Evolutionary conservation across 2,797 vertebrate genomes (phyloP), one percentile per base, ranked within the genome.

Genomic region (Falco rusticolus): DNA sequence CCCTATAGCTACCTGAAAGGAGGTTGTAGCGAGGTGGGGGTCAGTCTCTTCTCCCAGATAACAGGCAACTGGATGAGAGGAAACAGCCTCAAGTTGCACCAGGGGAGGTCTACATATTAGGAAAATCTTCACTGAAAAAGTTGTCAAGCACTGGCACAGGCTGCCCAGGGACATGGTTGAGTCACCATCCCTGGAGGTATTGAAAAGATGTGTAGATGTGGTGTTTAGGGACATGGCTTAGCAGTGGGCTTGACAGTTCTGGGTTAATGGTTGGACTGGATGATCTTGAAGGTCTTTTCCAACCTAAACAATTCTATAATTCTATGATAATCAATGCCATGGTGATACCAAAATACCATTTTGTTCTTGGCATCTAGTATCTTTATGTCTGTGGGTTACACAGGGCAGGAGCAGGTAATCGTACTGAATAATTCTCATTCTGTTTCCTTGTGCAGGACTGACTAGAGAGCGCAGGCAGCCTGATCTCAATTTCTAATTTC

Each of bases 401-500:
- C 9, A 16, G 66, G 89, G 25, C 72, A 66, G 60, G 64, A 84
- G 20, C 4, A n/a, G 5, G 18, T 66, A 74, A 68, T 63, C 39
- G 66, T 76, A 19, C 68, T 60, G 41, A 85, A 22, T 74, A 87
- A 85, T 89, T 87, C 39, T 72, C 45, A 56, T 78, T 75, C 53
- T 25, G 11, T 84, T 92, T 84, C 34, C 21, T 61, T 43, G 41
- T 48, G 47, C 6, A 6, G 53, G 50, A 66, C 41, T 95, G 51
- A 75, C 41, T 39, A 22, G 45, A 45, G 37, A 22, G 13, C 48
- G 8, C 47, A 80, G 69, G 59, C 66, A 84, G 60, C 51, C 51
- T 89, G 51, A 82, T 93, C 48, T 87, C 68, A 70, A 14, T 94
- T 93, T 95, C 84, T 94, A 53, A 70, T 89, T 93, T 95, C 56